Percentiles rank a stretch among this genome's conserved stretches.
Conservation (phyloP, 92 coral and sea anemone genomes). For the Bergia puertoricense region DNA sequence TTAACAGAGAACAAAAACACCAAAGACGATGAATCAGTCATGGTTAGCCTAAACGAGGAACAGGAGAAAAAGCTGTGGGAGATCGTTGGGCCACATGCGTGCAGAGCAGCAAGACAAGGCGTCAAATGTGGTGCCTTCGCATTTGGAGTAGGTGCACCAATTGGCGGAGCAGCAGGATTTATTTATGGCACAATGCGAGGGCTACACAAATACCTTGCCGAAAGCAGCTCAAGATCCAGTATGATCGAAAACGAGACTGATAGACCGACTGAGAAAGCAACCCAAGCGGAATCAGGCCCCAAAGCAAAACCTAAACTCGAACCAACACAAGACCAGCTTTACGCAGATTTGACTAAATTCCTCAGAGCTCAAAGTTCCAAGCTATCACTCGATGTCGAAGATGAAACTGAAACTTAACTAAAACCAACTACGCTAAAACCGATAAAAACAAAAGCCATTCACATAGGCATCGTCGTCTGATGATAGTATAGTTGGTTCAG, state of each 20-base stretch:
- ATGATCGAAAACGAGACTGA: background rate
- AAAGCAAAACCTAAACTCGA: background rate
- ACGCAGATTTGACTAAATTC: no score
- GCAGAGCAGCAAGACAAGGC: background rate
- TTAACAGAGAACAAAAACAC: background rate
- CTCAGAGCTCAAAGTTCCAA: no score
- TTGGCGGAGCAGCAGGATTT: conserved; percentile 13
- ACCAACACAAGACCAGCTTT: background rate
- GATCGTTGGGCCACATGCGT: background rate
- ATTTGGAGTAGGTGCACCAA: background rate
- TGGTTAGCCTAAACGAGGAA: background rate
- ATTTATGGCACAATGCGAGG: conserved; percentile 16
- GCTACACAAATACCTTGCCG: background rate
- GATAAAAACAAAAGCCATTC: no score
- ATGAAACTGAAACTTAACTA: no score
- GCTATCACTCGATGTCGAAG: no score
- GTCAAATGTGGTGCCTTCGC: background rate
- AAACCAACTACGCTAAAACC: no score
- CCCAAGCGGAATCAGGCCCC: background rate
- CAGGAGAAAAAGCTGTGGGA: conserved; percentile 8
- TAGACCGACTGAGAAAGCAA: background rate
- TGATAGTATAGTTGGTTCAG: no score
- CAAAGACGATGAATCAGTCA: background rate
- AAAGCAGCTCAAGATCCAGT: background rate
- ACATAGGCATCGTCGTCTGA: no score